Percentiles rank a stretch among this genome's conserved stretches.
Evolutionary conservation across 2,113 vertebrate genomes (phyloP).

Genomic region (Caloenas nicobarica): DNA sequence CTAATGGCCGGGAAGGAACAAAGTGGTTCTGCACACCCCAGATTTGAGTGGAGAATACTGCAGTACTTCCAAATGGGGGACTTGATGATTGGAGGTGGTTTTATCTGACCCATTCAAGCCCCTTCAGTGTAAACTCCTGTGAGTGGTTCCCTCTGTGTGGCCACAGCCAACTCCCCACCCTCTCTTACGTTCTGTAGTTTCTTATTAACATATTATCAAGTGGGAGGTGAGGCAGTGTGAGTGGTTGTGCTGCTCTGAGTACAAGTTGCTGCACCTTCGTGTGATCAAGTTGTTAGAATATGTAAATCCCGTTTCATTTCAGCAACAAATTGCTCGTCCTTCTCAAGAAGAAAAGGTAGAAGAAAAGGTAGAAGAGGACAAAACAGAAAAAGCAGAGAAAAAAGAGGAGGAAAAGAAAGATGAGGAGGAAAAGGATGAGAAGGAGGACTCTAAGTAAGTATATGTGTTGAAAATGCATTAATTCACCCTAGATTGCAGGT

Average conservation of each 20-base stretch:
- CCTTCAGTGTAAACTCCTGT: background rate
- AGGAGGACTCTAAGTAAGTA: slow-evolving; percentile 93
- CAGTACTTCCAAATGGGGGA: background rate
- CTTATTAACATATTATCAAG: background rate
- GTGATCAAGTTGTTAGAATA: background rate
- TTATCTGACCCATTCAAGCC: background rate
- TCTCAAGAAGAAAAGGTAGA: slow-evolving; percentile 97
- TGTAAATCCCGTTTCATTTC: slow-evolving; percentile 51
- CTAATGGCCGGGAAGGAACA: background rate
- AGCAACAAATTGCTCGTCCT: slow-evolving; percentile 93
- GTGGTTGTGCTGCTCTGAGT: background rate
- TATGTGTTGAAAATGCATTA: background rate
- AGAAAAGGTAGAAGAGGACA: slow-evolving; percentile 96
- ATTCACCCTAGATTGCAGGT: background rate
- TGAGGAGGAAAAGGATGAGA: slow-evolving; percentile 99
- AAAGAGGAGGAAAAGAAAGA: slow-evolving; percentile 99
- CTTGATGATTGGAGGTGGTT: background rate
- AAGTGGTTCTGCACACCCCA: background rate
- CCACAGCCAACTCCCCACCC: background rate
- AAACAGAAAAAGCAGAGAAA: slow-evolving; percentile 92
- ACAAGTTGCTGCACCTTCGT: background rate
- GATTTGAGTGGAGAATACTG: background rate
- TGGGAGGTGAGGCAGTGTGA: background rate
- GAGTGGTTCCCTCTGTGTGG: background rate
- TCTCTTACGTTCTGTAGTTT: rapidly evolving